Conservation (phyloP, 2,797 vertebrate genomes). For the Glossophaga mutica region DNA sequence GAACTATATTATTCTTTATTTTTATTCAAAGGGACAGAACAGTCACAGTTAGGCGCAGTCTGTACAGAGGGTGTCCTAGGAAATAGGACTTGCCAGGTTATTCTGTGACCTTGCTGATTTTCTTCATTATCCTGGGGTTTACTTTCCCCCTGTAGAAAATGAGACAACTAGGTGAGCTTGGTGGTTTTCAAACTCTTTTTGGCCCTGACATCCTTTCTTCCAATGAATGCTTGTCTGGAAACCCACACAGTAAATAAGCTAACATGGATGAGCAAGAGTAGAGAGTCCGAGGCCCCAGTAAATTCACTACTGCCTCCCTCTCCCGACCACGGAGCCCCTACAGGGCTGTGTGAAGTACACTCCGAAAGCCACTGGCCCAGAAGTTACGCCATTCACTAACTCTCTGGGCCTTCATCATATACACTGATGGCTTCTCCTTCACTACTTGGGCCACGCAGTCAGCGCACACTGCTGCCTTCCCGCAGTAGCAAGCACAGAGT, state of each 20-base stretch:
- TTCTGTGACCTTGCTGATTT: not conserved
- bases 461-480: not conserved
- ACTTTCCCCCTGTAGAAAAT: not conserved
- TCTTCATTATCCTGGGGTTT: not conserved
- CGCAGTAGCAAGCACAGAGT: not conserved
- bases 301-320: not conserved
- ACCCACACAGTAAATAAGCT: not conserved
- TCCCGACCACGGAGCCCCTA: not conserved
- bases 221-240: not conserved
- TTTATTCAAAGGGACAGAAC: not conserved
- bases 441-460: not conserved
- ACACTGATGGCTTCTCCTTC: not conserved
- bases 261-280: not conserved
- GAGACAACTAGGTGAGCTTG: not conserved
- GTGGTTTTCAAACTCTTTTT: not conserved
- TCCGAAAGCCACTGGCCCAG: not conserved
- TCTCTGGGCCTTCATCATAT: not conserved
- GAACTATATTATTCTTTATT: not conserved
- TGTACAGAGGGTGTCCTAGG: not conserved
- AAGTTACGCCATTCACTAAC: not conserved
- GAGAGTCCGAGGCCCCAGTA: not conserved
- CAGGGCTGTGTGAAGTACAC: not conserved
- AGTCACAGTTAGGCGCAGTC: not conserved
- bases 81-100: not conserved
- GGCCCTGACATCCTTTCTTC: not conserved